Base-by-base conservation (phyloP, 2,113 vertebrate genomes). In the Onychostruthus taczanowskii region DNA sequence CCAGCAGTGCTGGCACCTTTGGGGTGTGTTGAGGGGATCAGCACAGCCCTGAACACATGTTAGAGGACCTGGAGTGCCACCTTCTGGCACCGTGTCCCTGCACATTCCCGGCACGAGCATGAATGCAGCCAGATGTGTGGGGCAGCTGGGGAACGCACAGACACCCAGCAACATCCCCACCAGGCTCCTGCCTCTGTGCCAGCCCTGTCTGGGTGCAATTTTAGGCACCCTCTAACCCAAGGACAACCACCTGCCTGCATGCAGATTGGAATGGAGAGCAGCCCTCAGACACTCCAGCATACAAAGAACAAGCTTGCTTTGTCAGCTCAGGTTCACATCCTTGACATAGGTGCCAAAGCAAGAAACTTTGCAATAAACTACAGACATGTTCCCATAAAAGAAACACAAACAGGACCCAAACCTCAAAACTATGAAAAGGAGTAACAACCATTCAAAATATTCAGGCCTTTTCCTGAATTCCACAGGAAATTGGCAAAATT, bases 21-120 rank as follows among this genome's bases (percentile, higher is more conserved):
- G n/a, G 27, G 24, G 6, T 5, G 27, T 23, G 53, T 1, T 15
- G 31, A 16, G 23, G 17, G 16, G 18, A 15, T 37, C 9, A 1
- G 0, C 43, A 11, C 15, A 41, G 46, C 27, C 50, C 13, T 1
- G 64, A 58, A 68, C 15, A 3, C 9, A 5, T 0, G 62, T 93
- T 43, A 58, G 49, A 94, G 69, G 59, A 63, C 76, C 69, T 94
- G 81, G 87, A 96, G 87, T 95, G 95, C 95, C 95, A 96, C 63
- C 96, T 96, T 84, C 96, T 95, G 95, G 84, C 66, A 33, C 37
- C 0, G 16, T 4, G 14, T 16, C 50, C 67, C 30, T 24, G 76
- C 50, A 69, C 37, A 1, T 9, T 46, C 4, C n/a, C n/a, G n/a
- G 49, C 22, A 8, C 0, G 1, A 72, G 52, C 1, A 0, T 0